These are phyloP conservation scores for Vespertilio murinus DNA, from an alignment of 2,797 vertebrate species.

Conservation along the genomic window DNA sequence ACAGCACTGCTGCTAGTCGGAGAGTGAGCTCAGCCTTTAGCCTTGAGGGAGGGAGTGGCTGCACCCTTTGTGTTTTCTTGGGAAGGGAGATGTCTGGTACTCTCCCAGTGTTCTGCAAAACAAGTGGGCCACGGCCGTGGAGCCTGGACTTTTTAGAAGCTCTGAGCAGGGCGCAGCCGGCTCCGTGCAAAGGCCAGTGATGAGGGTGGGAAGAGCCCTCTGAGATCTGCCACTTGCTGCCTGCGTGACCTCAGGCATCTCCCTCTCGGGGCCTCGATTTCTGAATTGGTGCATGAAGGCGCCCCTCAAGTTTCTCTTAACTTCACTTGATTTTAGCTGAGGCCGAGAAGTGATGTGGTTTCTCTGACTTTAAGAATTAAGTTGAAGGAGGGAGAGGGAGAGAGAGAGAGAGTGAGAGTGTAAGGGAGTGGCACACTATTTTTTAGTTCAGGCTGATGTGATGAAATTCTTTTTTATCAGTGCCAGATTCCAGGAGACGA, in stretches of 20 bases:
- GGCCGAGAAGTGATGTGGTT: not conserved
- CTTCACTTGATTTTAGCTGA: not conserved
- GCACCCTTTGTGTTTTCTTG: constrained; percentile 50
- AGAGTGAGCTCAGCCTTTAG: constrained; percentile 38
- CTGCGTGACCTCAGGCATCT: not conserved
- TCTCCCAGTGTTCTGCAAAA: constrained; percentile 38
- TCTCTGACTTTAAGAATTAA: constrained; percentile 22
- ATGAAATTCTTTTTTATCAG: not conserved
- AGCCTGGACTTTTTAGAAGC: not conserved
- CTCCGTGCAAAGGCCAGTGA: not conserved
- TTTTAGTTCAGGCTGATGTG: not conserved
- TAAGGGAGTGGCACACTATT: not conserved
- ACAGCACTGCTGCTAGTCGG: not conserved
- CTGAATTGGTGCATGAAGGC: not conserved
- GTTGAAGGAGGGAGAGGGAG: not conserved
- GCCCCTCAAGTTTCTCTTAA: not conserved
- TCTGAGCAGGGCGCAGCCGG: not conserved
- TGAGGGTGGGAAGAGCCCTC: not conserved
- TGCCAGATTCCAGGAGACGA: not conserved
- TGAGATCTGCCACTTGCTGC: not conserved
- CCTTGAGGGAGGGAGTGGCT: constrained; percentile 49
- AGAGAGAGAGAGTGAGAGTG: not conserved
- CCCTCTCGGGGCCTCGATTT: not conserved
- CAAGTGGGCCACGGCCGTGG: not conserved
- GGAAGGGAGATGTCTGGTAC: constrained; percentile 52